phyloP scores from a whole-genome alignment of 2,888 invertebrate genomes.

The Holacanthella duospinosa region DNA sequence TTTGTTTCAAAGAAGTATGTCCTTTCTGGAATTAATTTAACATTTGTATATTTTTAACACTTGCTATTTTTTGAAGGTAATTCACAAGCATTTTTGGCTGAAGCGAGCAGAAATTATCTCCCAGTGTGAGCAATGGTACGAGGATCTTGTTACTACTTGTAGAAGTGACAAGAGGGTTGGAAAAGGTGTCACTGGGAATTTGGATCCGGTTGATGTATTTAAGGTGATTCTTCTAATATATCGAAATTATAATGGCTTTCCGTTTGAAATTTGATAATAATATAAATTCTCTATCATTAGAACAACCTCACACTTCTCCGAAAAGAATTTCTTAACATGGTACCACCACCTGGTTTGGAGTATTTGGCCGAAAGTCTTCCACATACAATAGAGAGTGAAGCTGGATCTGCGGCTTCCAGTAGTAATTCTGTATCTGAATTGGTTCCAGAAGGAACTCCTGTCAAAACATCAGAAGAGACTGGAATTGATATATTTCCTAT shows the following conservation, averaged over 20 bases:
- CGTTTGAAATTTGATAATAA: conserved; percentile 2
- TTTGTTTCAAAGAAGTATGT: conserved; percentile 76
- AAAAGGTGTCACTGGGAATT: conserved; percentile 33
- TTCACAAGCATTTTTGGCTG: conserved; percentile 87
- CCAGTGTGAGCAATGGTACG: conserved; percentile 83
- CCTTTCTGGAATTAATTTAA: background rate
- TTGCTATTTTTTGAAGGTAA: conserved; percentile 51
- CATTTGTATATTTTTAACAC: background rate
- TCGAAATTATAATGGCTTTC: background rate
- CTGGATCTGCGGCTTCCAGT: background rate
- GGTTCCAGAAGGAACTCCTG: background rate
- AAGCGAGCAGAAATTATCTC: conserved; percentile 80
- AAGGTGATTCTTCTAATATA: conserved; percentile 34
- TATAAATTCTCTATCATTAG: conserved; percentile 43
- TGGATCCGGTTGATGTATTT: conserved; percentile 35
- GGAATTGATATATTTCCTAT: no score
- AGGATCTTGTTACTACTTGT: conserved; percentile 64
- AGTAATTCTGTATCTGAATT: background rate
- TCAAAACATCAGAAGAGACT: no score
- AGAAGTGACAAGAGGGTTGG: conserved; percentile 63
- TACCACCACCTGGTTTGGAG: conserved; percentile 63
- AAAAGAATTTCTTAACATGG: conserved; percentile 73
- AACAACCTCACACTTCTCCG: conserved; percentile 71
- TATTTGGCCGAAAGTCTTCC: conserved; percentile 50
- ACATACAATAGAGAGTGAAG: background rate